Base-by-base conservation (phyloP, 2,113 vertebrate species). In the Elaphurus davidianus region DNA sequence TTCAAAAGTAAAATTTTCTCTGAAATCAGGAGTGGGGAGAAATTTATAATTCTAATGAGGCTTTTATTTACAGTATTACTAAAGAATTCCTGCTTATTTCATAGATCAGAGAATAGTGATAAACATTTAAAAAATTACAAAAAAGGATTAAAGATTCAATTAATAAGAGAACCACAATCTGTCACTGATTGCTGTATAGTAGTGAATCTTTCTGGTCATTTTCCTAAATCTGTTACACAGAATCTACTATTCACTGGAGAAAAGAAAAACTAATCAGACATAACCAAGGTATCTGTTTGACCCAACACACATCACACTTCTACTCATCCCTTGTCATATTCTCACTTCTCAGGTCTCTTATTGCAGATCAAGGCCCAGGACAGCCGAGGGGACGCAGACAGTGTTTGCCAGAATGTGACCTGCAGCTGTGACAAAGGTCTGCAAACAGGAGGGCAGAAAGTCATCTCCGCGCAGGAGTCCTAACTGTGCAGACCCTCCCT, bases 1-100 rank as follows among this genome's bases (percentile, higher is more conserved):
- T 52, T 96, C 76, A 93, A 93, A 97, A 81, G 43, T 30, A 95
- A 96, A 92, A 87, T 64, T 45, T 82, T 28, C 52, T 91, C 93
- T 87, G 84, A 79, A 91, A 85, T 7, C 87, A 96, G 60, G 84
- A 93, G 7, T 40, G 7, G 43, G 47, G 28, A 82, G 50, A 92
- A 76, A 12, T 30, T 36, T 89, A 2, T 64, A 47, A 92, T 55
- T 95, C 86, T 86, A 93, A 87, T 57, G 27, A 54, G 15, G 8
- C 7, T 45, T 90, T 57, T 78, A 83, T 62, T 94, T 78, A 96
- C 14, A 94, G 28, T 50, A 88, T 62, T 64, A 79, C 28, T 83
- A 89, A 94, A 62, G 81, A 96, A 94, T 89, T 90, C 55, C 33
- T 93, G 23, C 11, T 30, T n/a, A 93, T 52, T 94, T 93, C 78